A percentile compares a stretch with the other conserved stretches of the same genome.
phyloP scores from a whole-genome alignment of 1,140 invertebrate genomes.

The Aphelenchoides besseyi region DNA sequence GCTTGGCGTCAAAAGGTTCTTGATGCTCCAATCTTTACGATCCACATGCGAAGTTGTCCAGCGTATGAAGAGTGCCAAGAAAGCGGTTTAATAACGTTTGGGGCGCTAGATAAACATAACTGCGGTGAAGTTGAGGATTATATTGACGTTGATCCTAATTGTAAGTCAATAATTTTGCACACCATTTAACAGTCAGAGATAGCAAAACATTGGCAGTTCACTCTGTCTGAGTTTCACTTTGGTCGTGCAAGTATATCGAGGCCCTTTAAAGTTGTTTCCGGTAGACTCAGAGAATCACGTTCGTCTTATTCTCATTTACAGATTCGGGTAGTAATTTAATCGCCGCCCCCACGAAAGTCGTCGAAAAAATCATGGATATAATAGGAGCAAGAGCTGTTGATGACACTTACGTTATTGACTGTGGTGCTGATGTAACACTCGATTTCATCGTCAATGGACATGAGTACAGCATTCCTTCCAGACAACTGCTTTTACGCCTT shows the following conservation, averaged over 20 bases:
- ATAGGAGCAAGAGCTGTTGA: not conserved
- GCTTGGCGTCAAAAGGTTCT: not conserved
- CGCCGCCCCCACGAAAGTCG: not conserved
- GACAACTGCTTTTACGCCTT: not conserved
- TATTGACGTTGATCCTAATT: not conserved
- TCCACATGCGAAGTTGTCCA: not conserved
- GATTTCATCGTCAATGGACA: not conserved
- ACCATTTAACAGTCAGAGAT: not conserved
- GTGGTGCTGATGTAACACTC: not conserved
- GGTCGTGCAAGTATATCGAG: not conserved
- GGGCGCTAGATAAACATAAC: not conserved
- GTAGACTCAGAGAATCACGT: not conserved
- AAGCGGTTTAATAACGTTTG: slow-evolving; percentile 9
- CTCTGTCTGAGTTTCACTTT: not conserved
- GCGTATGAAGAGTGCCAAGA: not conserved
- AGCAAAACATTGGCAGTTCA: not conserved
- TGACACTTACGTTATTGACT: not conserved
- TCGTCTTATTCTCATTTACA: not conserved
- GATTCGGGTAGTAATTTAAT: not conserved
- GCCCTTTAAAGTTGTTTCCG: not conserved
- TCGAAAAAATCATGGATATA: not conserved
- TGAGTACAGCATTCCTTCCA: not conserved
- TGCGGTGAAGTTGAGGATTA: not conserved
- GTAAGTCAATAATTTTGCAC: not conserved
- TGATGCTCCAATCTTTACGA: slow-evolving; percentile 5